phyloP scores from a whole-genome alignment of 2,797 vertebrate species.

The Bovichtus diacanthus region DNA sequence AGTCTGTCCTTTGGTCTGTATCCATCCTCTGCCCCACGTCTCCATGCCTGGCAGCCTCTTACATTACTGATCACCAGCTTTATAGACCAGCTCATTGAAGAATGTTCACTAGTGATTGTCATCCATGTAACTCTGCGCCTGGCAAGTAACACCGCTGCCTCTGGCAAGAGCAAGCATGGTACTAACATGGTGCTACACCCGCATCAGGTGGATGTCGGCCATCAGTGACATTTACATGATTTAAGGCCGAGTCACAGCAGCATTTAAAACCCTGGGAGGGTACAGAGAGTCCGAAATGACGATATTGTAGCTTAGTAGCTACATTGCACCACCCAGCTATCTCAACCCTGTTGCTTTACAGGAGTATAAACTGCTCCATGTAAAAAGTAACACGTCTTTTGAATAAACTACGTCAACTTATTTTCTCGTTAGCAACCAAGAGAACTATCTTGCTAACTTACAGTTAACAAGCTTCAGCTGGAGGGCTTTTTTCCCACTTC shows the following conservation, averaged over 20 bases:
- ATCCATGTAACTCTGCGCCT: conserved; percentile 1
- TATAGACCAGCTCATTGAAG: conserved; percentile 28
- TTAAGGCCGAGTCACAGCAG: neutral
- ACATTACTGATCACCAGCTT: conserved; percentile 17
- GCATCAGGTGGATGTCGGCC: neutral
- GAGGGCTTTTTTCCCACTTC: neutral
- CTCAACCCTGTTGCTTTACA: neutral
- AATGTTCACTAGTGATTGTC: conserved; percentile 5
- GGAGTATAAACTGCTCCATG: neutral
- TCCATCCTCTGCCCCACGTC: conserved; percentile 1
- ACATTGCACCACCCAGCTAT: neutral
- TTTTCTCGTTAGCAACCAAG: neutral
- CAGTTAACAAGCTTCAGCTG: neutral
- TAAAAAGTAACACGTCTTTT: neutral
- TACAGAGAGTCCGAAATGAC: neutral
- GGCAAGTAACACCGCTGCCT: conserved; percentile 3
- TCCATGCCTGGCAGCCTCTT: neutral
- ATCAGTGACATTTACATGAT: neutral
- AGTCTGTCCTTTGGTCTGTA: conserved; percentile 11
- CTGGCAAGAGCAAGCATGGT: neutral
- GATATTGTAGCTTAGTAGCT: neutral
- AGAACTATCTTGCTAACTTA: neutral
- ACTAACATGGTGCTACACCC: neutral
- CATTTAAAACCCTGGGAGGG: neutral
- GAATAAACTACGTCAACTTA: neutral